A percentile compares a stretch with the other conserved stretches of the same genome.
Evolutionary conservation across 2,113 vertebrate genomes (phyloP).

Genomic region (Vimba vimba): DNA sequence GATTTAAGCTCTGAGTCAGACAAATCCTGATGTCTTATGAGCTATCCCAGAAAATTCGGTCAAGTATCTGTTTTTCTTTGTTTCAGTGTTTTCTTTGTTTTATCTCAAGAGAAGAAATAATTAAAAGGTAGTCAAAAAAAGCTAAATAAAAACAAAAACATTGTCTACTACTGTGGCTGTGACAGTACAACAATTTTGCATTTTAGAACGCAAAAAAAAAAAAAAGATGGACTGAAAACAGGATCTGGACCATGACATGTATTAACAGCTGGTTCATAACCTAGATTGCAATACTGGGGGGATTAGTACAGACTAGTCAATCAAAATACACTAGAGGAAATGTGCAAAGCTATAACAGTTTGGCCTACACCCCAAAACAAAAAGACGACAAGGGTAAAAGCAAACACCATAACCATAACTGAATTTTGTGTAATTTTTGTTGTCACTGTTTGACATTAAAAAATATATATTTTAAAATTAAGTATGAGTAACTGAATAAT

Average conservation of each 20-base stretch:
- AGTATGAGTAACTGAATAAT: neutral
- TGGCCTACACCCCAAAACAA: conserved; percentile 34
- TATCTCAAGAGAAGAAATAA: neutral
- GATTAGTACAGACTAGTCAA: neutral
- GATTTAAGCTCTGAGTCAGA: neutral
- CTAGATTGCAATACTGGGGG: neutral
- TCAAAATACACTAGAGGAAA: conserved; percentile 36
- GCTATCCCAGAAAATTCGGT: neutral
- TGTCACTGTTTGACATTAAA: neutral
- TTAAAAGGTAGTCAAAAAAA: neutral
- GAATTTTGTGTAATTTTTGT: conserved; percentile 1
- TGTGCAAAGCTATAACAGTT: conserved; percentile 11
- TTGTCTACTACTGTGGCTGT: neutral
- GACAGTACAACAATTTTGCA: neutral
- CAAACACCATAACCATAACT: neutral
- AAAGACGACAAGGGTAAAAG: neutral
- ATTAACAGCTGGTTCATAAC: neutral
- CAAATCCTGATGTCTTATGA: neutral
- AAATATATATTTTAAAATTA: neutral
- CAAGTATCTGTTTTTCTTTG: conserved; percentile 5
- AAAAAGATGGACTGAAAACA: neutral
- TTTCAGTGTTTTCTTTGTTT: neutral
- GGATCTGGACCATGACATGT: neutral
- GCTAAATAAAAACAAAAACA: neutral
- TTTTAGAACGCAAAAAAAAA: neutral